Evolutionary conservation across 2,797 vertebrate species (phyloP).

Genomic region (Echiichthys vipera): DNA sequence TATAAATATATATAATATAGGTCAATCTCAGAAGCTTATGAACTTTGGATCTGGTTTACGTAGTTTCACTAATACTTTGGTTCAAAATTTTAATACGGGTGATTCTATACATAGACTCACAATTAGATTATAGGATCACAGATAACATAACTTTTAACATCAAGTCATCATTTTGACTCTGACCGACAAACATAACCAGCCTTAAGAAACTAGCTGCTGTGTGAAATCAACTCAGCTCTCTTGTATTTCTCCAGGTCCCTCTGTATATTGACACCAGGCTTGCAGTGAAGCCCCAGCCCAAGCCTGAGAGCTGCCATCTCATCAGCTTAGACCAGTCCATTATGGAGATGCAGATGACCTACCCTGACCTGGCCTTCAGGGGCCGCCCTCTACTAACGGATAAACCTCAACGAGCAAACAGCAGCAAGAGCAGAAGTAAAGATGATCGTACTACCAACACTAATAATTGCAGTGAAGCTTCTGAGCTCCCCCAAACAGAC

Average conservation of each 20-base stretch:
- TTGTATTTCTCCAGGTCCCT: conserved; percentile 30
- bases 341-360: conserved; percentile 80
- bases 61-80: too few relatives aligned
- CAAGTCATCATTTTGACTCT: too few relatives aligned
- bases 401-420: conserved; percentile 30
- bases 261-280: conserved; percentile 15
- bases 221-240: not conserved
- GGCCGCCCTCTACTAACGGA: conserved; percentile 63
- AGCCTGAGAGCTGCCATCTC: conserved; percentile 3
- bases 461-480: not conserved
- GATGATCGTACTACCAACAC: not conserved
- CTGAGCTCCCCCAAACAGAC: not conserved
- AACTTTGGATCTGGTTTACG: too few relatives aligned
- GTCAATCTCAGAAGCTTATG: too few relatives aligned
- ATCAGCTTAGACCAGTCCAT: conserved; percentile 71
- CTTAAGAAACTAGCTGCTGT: not conserved
- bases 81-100: too few relatives aligned
- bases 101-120: too few relatives aligned
- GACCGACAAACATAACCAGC: not conserved
- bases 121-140: too few relatives aligned
- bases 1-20: too few relatives aligned
- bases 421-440: not conserved
- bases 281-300: not conserved
- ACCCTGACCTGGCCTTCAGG: conserved; percentile 87
- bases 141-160: too few relatives aligned